Conservation (phyloP, 2,888 invertebrate species). For the Coleophora deauratella region DNA sequence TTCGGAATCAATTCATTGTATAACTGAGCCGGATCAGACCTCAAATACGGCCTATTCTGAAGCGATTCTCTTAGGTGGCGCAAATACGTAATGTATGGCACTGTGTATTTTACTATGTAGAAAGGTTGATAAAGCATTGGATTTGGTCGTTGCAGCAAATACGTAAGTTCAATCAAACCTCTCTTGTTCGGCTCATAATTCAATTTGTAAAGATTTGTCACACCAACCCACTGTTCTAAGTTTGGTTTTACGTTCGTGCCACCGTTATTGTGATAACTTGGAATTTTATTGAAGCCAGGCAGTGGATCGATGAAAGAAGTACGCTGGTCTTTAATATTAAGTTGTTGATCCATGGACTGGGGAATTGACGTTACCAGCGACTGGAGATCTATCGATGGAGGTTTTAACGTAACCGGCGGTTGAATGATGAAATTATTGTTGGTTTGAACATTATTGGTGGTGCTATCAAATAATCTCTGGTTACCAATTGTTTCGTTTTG, state of each 20-base stretch:
- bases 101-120: conserved; percentile 46
- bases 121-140: conserved; percentile 35
- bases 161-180: conserved; percentile 45
- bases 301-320: no score
- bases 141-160: conserved; percentile 35
- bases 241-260: not conserved
- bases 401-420: no score
- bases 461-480: no score
- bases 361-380: no score
- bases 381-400: no score
- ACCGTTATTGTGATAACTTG: no score
- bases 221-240: conserved; percentile 17
- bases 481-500: no score
- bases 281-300: no score
- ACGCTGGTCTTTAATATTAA: no score
- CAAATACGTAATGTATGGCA: conserved; percentile 38
- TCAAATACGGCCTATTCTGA: conserved; percentile 25
- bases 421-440: no score
- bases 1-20: conserved; percentile 31
- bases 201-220: conserved; percentile 34
- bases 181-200: conserved; percentile 20
- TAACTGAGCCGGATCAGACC: conserved; percentile 26
- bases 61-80: conserved; percentile 26
- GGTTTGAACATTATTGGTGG: no score
- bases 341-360: no score